A percentile compares a stretch with the other conserved stretches of the same genome.
Conservation (phyloP, 2,888 invertebrate genomes). For the Cheilosia scutellata region DNA sequence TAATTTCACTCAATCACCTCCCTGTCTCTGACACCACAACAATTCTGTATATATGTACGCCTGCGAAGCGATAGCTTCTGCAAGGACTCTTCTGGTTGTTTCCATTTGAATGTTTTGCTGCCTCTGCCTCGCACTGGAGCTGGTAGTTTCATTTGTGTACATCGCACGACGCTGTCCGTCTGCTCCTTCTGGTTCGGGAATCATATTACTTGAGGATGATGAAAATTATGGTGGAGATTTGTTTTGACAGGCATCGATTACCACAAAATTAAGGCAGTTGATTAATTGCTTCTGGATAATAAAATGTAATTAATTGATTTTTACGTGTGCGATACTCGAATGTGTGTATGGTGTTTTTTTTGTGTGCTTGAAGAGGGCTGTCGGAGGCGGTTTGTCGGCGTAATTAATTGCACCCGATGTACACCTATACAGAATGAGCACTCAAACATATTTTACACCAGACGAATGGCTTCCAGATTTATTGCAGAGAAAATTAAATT, state of each 20-base stretch:
- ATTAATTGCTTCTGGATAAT: slow-evolving; percentile 76
- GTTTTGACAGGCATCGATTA: slow-evolving; percentile 82
- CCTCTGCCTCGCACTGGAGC: not conserved
- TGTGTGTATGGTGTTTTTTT: slow-evolving; percentile 16
- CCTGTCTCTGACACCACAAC: slow-evolving; percentile 71
- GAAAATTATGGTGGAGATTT: slow-evolving; percentile 83
- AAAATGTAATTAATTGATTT: slow-evolving; percentile 75
- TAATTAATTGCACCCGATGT: slow-evolving; percentile 66
- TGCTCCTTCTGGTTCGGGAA: slow-evolving; percentile 62
- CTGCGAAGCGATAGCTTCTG: slow-evolving; percentile 53
- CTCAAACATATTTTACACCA: slow-evolving; percentile 68
- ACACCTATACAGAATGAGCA: slow-evolving; percentile 36
- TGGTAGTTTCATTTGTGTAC: slow-evolving; percentile 34
- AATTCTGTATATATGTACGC: slow-evolving; percentile 41
- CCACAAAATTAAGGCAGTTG: slow-evolving; percentile 73
- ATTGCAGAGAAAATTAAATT: slow-evolving; percentile 74
- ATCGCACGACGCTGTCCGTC: slow-evolving; percentile 22
- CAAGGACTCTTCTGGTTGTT: slow-evolving; percentile 41
- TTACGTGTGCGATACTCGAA: slow-evolving; percentile 58
- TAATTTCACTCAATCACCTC: slow-evolving; percentile 74
- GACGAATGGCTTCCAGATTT: slow-evolving; percentile 72
- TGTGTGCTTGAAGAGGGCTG: slow-evolving; percentile 24
- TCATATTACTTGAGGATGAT: slow-evolving; percentile 81
- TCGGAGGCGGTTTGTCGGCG: slow-evolving; percentile 42
- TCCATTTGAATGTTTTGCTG: not conserved